phyloP scores from a whole-genome alignment of 2,113 vertebrate genomes.

The Labeo catla region DNA sequence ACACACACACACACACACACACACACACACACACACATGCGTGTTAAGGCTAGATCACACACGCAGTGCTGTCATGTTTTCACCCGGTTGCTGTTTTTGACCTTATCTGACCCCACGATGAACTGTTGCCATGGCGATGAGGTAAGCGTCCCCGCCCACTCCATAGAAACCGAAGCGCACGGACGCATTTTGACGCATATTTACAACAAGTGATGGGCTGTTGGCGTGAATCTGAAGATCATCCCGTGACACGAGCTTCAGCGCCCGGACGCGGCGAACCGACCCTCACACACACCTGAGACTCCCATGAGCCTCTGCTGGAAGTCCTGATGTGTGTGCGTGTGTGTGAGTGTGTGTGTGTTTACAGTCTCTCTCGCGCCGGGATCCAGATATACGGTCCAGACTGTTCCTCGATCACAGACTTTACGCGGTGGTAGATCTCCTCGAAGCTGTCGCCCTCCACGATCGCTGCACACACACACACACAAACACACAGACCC shows the following conservation, averaged over 20 bases:
- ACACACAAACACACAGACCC: slow-evolving; percentile 22
- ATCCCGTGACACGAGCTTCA: not conserved
- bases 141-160: slow-evolving; percentile 2
- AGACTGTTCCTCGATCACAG: slow-evolving; percentile 89
- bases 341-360: not conserved
- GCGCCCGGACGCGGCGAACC: not conserved
- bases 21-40: slow-evolving; percentile 23
- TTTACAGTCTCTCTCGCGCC: slow-evolving; percentile 80
- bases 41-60: slow-evolving; percentile 5
- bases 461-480: slow-evolving; percentile 78
- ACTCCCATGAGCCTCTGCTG: not conserved
- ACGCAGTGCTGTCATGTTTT: not conserved
- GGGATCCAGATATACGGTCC: slow-evolving; percentile 91
- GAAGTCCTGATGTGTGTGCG: not conserved
- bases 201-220: not conserved
- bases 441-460: slow-evolving; percentile 89
- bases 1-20: not conserved
- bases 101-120: not conserved
- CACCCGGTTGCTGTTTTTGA: too few relatives aligned
- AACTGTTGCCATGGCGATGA: slow-evolving; percentile 9
- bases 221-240: not conserved
- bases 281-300: not conserved
- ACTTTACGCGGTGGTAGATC: slow-evolving; percentile 86
- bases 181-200: not conserved
- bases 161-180: not conserved